Evolutionary conservation across 2,113 vertebrate genomes (phyloP).

Genomic region (Phyllopteryx taeniolatus): DNA sequence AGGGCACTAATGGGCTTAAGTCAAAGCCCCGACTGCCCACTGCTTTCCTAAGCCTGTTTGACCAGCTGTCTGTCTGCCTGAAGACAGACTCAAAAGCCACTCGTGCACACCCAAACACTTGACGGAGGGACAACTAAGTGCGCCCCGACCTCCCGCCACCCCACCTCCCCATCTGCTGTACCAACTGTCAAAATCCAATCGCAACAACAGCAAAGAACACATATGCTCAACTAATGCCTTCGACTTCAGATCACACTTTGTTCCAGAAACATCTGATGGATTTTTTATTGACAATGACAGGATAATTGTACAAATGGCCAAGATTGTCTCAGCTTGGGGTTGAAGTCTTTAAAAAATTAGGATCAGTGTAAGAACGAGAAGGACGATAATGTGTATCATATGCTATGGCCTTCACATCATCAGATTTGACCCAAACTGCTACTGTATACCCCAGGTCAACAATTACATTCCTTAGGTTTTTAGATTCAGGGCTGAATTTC

Average conservation of each 20-base stretch:
- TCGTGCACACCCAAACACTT: constrained; percentile 37
- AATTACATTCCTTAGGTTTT: too few species aligned
- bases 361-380: not conserved
- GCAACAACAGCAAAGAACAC: constrained; percentile 41
- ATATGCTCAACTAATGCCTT: constrained; percentile 28
- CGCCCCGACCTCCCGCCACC: constrained; percentile 34
- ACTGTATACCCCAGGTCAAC: too few species aligned
- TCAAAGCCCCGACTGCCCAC: constrained; percentile 61
- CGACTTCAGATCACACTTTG: constrained; percentile 8
- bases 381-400: not conserved
- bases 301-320: not conserved
- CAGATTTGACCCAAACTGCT: not conserved
- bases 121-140: constrained; percentile 45
- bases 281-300: not conserved
- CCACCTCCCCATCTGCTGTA: constrained; percentile 55
- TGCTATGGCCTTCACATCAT: too few species aligned
- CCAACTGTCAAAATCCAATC: constrained; percentile 65
- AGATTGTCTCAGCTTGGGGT: not conserved
- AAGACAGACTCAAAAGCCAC: constrained; percentile 52
- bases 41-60: constrained; percentile 72
- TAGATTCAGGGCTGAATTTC: too few species aligned
- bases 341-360: not conserved
- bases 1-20: constrained; percentile 69
- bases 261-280: not conserved
- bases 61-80: constrained; percentile 73